Evolutionary conservation across 1,140 invertebrate genomes (phyloP).

Genomic region (Bombus consobrinus): DNA sequence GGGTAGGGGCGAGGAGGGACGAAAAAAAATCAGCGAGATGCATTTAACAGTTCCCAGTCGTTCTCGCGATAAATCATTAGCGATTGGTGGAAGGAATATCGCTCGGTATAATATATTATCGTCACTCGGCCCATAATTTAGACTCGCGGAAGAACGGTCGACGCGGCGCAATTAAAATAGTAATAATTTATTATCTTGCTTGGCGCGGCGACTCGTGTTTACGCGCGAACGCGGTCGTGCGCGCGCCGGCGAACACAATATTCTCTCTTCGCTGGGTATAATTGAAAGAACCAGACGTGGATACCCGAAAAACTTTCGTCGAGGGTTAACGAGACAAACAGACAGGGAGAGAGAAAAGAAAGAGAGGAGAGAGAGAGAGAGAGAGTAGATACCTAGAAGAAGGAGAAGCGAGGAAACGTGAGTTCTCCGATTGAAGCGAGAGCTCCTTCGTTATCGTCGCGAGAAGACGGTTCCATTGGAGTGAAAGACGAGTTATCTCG

Average conservation of each 20-base stretch:
- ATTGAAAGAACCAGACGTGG: conserved; percentile 50
- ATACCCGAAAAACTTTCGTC: not conserved
- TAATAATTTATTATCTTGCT: conserved; percentile 69
- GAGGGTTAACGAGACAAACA: not conserved
- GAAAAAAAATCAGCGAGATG: conserved; percentile 50
- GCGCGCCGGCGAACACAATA: conserved; percentile 17
- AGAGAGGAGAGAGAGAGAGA: not conserved
- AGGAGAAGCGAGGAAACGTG: not conserved
- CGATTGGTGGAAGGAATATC: conserved; percentile 64
- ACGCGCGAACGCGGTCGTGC: conserved; percentile 19
- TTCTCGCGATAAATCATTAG: conserved; percentile 68
- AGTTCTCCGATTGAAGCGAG: not conserved
- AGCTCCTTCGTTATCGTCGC: conserved; percentile 28
- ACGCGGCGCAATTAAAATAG: conserved; percentile 66
- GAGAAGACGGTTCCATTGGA: conserved; percentile 7
- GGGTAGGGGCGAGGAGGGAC: too few relatives aligned
- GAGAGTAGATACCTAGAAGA: not conserved
- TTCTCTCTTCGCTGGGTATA: conserved; percentile 16
- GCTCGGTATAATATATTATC: conserved; percentile 60
- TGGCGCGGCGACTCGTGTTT: conserved; percentile 61
- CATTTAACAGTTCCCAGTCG: conserved; percentile 55
- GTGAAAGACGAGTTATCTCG: conserved; percentile 44
- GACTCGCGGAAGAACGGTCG: conserved; percentile 59
- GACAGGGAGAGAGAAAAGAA: not conserved
- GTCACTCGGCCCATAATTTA: conserved; percentile 50